Percentiles rank a stretch among this genome's conserved stretches.
Conservation (phyloP, 2,113 vertebrate species). For the Lophotis ruficrista region DNA sequence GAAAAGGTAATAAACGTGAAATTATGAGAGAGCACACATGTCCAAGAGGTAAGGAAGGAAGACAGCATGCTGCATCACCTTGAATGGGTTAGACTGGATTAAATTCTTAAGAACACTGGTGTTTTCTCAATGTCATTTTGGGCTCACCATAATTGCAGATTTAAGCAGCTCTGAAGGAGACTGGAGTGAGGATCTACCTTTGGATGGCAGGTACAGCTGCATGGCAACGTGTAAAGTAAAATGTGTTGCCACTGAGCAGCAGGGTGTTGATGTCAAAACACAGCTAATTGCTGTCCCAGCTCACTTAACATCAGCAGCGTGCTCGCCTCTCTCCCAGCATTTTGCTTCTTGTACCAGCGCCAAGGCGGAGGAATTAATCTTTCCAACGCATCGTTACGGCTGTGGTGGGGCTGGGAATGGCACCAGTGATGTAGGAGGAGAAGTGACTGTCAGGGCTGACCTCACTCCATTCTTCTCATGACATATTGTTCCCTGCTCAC, state of each 20-base stretch:
- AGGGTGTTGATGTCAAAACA: neutral
- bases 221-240: neutral
- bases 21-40: neutral
- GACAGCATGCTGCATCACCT: neutral
- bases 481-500: neutral
- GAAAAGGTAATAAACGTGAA: neutral
- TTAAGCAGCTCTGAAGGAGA: neutral
- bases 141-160: neutral
- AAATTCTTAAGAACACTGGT: neutral
- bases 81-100: neutral
- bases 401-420: neutral
- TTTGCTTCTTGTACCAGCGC: neutral
- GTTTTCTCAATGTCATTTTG: neutral
- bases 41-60: neutral
- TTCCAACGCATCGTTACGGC: accelerated
- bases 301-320: neutral
- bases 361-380: neutral
- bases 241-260: neutral
- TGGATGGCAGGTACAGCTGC: neutral
- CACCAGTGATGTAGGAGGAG: neutral
- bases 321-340: neutral
- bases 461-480: neutral
- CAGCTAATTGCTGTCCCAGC: neutral
- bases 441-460: neutral
- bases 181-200: neutral